These are phyloP conservation scores for Phortica magna DNA, from an alignment of 2,888 invertebrate genomes.

Conservation along the genomic window DNA sequence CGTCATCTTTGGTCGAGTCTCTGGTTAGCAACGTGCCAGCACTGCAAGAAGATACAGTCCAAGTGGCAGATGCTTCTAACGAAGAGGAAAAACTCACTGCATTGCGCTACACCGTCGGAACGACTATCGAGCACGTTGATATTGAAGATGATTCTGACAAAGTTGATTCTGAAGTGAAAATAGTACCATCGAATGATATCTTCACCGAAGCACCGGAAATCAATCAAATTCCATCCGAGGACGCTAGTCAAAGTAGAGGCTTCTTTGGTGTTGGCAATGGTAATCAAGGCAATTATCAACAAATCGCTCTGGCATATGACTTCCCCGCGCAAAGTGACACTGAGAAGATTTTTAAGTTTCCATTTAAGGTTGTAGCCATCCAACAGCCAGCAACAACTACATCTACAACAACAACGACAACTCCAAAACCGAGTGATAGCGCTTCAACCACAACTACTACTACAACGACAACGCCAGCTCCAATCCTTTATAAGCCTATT, in stretches of 20 bases:
- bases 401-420: not conserved
- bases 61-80: not conserved
- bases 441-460: not conserved
- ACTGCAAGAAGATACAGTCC: not conserved
- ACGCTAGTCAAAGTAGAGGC: not conserved
- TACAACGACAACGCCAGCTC: not conserved
- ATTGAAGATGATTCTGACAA: not conserved
- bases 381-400: not conserved
- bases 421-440: not conserved
- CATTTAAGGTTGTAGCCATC: not conserved
- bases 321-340: not conserved
- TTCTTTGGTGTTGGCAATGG: not conserved
- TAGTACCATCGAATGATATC: not conserved
- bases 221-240: not conserved
- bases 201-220: not conserved
- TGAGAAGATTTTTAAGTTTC: conserved; percentile 3
- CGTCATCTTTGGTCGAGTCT: not conserved
- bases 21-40: not conserved
- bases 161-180: not conserved
- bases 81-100: not conserved
- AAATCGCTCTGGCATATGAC: not conserved
- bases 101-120: not conserved
- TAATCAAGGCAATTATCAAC: not conserved
- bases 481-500: not conserved
- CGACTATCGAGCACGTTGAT: not conserved